Conservation (phyloP, 1,140 invertebrate species). For the Scaptomyza pallida region DNA sequence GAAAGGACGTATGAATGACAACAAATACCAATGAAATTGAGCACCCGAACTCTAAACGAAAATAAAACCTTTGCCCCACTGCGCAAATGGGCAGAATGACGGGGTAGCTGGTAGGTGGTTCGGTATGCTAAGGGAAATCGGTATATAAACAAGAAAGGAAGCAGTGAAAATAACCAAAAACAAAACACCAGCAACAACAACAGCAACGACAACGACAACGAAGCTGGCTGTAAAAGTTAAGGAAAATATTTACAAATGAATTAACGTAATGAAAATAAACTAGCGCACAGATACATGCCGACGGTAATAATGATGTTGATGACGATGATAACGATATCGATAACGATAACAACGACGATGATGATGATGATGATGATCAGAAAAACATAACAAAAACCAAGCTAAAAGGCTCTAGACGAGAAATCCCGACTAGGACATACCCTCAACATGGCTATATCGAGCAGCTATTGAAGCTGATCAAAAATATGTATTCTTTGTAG, state of each 20-base stretch:
- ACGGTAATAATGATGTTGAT: constrained; percentile 39
- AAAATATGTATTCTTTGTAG: too few relatives aligned
- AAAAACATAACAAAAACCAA: too few relatives aligned
- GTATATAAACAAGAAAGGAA: constrained; percentile 61
- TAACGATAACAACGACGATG: neutral
- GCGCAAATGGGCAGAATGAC: constrained; percentile 1
- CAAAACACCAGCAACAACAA: constrained; percentile 14
- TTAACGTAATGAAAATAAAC: constrained; percentile 80
- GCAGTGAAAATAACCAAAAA: constrained; percentile 15
- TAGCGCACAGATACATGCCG: constrained; percentile 58
- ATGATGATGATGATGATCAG: too few relatives aligned
- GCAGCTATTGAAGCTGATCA: too few relatives aligned
- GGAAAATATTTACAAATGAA: constrained; percentile 80
- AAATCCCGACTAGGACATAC: too few relatives aligned
- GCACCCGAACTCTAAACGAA: constrained; percentile 35
- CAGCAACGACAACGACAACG: constrained; percentile 9
- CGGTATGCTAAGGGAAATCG: constrained; percentile 56
- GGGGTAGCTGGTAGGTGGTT: neutral
- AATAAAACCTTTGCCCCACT: constrained; percentile 31
- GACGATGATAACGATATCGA: constrained; percentile 4
- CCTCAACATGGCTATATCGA: too few relatives aligned
- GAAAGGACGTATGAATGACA: constrained; percentile 53
- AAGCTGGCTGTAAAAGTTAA: constrained; percentile 61
- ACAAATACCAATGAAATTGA: constrained; percentile 70
- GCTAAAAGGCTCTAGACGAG: too few relatives aligned